Evolutionary conservation across 2,797 vertebrate genomes (phyloP), one percentile per base, ranked within the genome.

Genomic region (Rhinichthys osculus): DNA sequence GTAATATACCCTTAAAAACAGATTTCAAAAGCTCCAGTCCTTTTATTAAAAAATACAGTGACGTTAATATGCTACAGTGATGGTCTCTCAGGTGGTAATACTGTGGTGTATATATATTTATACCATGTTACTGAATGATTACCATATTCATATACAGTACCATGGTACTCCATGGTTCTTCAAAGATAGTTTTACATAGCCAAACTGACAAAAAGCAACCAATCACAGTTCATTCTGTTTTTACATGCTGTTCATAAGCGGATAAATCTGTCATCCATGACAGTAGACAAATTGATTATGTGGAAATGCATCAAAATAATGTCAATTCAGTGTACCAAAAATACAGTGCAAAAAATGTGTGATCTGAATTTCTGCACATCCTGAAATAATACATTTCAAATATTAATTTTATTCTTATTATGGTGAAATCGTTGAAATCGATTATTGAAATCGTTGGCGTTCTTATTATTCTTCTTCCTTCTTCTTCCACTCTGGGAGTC

Each of bases 1-100:
- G 88, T 89, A 81, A 87, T 85, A 90, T 38, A 69, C 23, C 87
- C n/a, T 74, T 33, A 62, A 83, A 70, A 50, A 83, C 79, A 54
- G 83, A 66, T 38, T 84, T 80, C 23, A 86, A 70, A 87, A 73
- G 78, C 77, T 54, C 13, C 7, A 9, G 27, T 13, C 7, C 16
- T 73, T 73, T 73, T 7, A 62, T 14, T 13, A 57, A 44, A 82
- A 40, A 62, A 14, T 23, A 13, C 21, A n/a, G 11, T 9, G 62
- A 23, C 0, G 35, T 17, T 66, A 23, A 66, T 42, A 33, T 33
- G 72, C 72, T 19, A 74, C 47, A 33, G 72, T 74, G 9, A 52
- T 38, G 6, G 5, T 54, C 19, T 57, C 30, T 50, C 47, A 38
- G 50, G 33, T 7, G 50, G 47, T 52, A 21, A 74, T 50, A 33